Conservation (phyloP, 2,797 vertebrate genomes). For the Tamandua tetradactyla region DNA sequence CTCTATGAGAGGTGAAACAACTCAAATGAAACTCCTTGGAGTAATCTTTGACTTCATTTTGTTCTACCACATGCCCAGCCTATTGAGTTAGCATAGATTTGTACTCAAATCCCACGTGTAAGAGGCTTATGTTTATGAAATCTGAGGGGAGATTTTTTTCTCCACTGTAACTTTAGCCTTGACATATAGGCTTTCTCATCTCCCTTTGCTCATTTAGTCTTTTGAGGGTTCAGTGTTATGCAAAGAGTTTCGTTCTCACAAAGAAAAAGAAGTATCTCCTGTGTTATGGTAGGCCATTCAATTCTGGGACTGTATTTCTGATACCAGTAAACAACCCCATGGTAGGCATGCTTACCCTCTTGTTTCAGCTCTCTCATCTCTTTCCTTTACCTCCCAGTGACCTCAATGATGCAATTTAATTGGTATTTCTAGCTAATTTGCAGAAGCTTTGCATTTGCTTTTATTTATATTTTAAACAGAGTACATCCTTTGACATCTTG, state of each 20-base stretch:
- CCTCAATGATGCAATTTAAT: not conserved
- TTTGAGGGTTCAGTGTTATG: not conserved
- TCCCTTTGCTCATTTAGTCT: not conserved
- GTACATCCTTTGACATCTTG: not conserved
- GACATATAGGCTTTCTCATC: not conserved
- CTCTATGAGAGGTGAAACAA: no score
- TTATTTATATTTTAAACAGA: not conserved
- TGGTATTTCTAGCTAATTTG: constrained; percentile 27
- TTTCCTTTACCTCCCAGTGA: constrained; percentile 13
- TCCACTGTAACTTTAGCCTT: not conserved
- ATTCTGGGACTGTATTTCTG: not conserved
- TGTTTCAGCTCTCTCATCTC: not conserved
- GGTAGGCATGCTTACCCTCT: not conserved
- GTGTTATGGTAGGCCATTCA: not conserved
- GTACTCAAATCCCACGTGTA: not conserved
- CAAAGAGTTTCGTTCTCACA: not conserved
- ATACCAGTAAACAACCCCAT: not conserved
- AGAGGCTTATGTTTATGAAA: not conserved
- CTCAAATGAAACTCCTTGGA: not conserved
- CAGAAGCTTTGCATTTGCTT: not conserved
- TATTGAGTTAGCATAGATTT: not conserved
- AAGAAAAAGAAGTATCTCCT: not conserved
- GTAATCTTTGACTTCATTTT: not conserved
- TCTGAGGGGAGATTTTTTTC: not conserved
- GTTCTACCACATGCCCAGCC: not conserved